Conservation (phyloP, 2,113 vertebrate species). For the Ellobius talpinus region DNA sequence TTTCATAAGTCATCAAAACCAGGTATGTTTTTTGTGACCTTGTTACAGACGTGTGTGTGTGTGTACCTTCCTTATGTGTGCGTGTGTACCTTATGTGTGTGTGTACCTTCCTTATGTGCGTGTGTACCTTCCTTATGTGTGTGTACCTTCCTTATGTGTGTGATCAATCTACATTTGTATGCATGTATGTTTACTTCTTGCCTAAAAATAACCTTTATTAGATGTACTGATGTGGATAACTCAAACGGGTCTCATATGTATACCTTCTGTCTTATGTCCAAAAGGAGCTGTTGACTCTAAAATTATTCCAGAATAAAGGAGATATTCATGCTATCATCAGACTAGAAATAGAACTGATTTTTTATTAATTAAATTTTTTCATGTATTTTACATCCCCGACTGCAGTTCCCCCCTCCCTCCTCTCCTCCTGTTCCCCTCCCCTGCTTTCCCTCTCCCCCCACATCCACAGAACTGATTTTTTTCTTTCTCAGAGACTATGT, state of each 20-base stretch:
- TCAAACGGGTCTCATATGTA: constrained; percentile 16
- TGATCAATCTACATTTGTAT: not conserved
- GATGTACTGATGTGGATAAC: constrained; percentile 46
- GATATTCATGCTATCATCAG: constrained; percentile 35
- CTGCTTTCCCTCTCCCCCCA: not conserved
- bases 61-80: not conserved
- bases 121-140: not conserved
- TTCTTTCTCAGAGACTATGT: constrained; percentile 65
- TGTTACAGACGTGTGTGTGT: not conserved
- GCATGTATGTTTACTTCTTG: not conserved
- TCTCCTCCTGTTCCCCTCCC: not conserved
- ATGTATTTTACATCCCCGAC: not conserved
- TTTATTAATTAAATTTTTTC: constrained; percentile 9
- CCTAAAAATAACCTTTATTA: constrained; percentile 41
- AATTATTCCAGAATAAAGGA: constrained; percentile 56
- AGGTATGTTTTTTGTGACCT: constrained; percentile 36
- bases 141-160: not conserved
- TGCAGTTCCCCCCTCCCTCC: not conserved
- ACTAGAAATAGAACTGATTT: constrained; percentile 53
- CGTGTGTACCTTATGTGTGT: not conserved
- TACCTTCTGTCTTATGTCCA: constrained; percentile 42
- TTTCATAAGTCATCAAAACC: constrained; percentile 10
- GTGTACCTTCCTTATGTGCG: not conserved
- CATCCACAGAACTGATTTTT: not conserved
- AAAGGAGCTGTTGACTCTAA: constrained; percentile 39